These are phyloP conservation scores for Centropristis striata DNA, from an alignment of 2,113 vertebrate species.

Conservation along the genomic window DNA sequence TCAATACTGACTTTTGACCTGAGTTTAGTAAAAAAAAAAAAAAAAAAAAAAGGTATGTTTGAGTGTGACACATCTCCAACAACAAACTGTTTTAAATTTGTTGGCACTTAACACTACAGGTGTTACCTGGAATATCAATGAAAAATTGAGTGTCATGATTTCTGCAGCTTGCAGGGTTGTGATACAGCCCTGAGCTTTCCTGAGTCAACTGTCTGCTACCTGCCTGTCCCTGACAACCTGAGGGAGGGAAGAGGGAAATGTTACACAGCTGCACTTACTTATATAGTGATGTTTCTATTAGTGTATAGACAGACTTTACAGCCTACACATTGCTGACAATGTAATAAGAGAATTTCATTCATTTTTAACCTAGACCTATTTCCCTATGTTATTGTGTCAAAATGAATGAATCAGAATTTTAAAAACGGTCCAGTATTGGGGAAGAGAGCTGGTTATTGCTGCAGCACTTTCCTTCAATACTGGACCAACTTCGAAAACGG, in stretches of 20 bases:
- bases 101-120: neutral
- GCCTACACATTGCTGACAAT: neutral
- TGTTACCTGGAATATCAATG: conserved; percentile 45
- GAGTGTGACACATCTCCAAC: neutral
- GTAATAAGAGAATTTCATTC: too few relatives aligned
- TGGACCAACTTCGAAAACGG: too few relatives aligned
- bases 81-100: neutral
- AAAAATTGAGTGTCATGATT: conserved; percentile 15
- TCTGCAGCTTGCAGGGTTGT: conserved; percentile 15
- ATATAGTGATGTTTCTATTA: neutral
- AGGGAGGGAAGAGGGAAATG: conserved; percentile 33
- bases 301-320: neutral
- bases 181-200: conserved; percentile 38
- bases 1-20: neutral
- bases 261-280: conserved; percentile 29
- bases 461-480: too few relatives aligned
- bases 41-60: neutral
- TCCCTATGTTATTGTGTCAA: too few relatives aligned
- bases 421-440: too few relatives aligned
- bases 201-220: conserved; percentile 42
- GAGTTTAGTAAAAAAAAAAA: neutral
- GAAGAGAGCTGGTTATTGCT: too few relatives aligned
- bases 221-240: conserved; percentile 58
- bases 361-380: too few relatives aligned
- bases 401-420: too few relatives aligned